Evolutionary conservation across 2,113 vertebrate species (phyloP).

Genomic region (Phyllopteryx taeniolatus): DNA sequence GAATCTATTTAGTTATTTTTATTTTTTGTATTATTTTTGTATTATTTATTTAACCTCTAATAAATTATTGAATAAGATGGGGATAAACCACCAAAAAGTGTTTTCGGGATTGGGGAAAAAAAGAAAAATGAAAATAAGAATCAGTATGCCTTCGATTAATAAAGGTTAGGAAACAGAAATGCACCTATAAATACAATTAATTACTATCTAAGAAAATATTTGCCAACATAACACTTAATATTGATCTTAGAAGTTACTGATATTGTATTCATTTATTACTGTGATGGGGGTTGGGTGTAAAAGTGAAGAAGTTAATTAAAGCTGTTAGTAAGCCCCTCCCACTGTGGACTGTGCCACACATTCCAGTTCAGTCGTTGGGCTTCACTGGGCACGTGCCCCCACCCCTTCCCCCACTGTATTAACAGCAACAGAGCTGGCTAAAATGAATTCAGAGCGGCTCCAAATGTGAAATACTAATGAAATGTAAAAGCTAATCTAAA

Average conservation of each 20-base stretch:
- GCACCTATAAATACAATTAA: too few relatives aligned
- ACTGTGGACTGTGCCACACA: constrained; percentile 33
- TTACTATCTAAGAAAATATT: too few relatives aligned
- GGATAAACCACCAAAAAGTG: too few relatives aligned
- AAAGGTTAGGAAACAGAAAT: too few relatives aligned
- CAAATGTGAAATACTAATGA: constrained; percentile 68
- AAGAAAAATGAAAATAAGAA: too few relatives aligned
- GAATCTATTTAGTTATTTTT: too few relatives aligned
- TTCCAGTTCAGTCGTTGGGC: constrained; percentile 45
- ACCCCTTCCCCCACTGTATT: constrained; percentile 15
- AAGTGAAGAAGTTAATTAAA: constrained; percentile 26
- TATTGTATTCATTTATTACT: background rate
- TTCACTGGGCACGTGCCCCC: constrained; percentile 42
- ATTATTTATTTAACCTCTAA: too few relatives aligned
- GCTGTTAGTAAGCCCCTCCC: constrained; percentile 41
- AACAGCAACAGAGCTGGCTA: constrained; percentile 21
- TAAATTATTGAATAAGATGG: too few relatives aligned
- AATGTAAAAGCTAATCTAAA: constrained; percentile 75
- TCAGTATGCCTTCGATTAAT: too few relatives aligned
- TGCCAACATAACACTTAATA: too few relatives aligned
- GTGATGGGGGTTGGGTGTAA: background rate
- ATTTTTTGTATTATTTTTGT: too few relatives aligned
- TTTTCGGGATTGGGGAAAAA: too few relatives aligned
- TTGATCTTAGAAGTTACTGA: background rate
- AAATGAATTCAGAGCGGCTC: constrained; percentile 46